Conservation (phyloP, 2,797 vertebrate genomes). For the Austrolebias charrua region DNA sequence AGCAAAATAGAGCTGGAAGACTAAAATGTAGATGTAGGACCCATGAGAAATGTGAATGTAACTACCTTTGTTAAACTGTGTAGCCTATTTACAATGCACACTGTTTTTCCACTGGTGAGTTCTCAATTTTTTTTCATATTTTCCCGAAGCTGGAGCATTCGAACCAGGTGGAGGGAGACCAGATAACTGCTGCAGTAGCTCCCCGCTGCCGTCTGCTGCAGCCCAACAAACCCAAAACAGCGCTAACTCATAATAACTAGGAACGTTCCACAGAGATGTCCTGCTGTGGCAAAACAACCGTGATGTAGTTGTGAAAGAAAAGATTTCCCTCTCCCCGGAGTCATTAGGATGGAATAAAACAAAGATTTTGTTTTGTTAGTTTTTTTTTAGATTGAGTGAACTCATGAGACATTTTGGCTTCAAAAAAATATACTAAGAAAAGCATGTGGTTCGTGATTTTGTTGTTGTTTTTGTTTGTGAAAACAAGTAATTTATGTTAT, state of each 20-base stretch:
- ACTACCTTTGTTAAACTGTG: conserved; percentile 64
- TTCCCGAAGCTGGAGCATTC: conserved; percentile 56
- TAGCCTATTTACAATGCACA: conserved; percentile 64
- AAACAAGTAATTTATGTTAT: no score
- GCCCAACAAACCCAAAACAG: conserved; percentile 53
- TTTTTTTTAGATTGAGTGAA: not conserved
- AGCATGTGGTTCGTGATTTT: no score
- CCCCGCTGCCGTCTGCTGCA: conserved; percentile 29
- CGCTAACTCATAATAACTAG: conserved; percentile 31
- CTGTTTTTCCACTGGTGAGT: conserved; percentile 68
- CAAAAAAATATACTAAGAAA: no score
- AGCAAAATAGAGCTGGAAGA: conserved; percentile 48
- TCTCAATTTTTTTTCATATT: conserved; percentile 67
- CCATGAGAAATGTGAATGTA: conserved; percentile 66
- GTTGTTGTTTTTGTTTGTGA: no score
- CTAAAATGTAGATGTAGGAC: conserved; percentile 36
- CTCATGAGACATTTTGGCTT: not conserved
- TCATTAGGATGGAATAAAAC: not conserved
- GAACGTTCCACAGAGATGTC: conserved; percentile 49
- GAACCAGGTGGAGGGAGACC: conserved; percentile 51
- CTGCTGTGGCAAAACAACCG: conserved; percentile 37
- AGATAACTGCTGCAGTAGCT: conserved; percentile 49
- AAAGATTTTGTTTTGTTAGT: not conserved
- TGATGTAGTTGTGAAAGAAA: conserved; percentile 35
- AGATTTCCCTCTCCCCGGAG: conserved; percentile 39